Evolutionary conservation across 2,113 vertebrate species (phyloP).

Genomic region (Miniopterus natalensis): DNA sequence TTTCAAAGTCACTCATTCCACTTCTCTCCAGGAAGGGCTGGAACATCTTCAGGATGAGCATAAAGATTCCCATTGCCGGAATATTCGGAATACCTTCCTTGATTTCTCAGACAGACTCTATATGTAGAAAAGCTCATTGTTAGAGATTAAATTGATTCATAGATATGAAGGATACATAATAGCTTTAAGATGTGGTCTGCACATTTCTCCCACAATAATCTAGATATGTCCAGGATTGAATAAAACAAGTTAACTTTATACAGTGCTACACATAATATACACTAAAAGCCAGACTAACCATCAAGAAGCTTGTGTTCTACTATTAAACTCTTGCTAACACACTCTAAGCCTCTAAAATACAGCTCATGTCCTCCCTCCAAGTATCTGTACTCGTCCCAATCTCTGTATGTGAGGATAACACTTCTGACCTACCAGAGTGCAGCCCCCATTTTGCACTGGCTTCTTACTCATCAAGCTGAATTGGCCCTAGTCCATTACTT

Average conservation of each 20-base stretch:
- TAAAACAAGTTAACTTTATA: neutral
- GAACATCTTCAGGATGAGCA: slow-evolving; percentile 86
- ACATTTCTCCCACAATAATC: neutral
- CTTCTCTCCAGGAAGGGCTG: slow-evolving; percentile 9
- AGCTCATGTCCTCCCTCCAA: neutral
- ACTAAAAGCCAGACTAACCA: neutral
- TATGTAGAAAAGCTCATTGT: slow-evolving; percentile 25
- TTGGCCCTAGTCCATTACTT: neutral
- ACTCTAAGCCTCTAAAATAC: fast-evolving
- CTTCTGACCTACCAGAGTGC: no score
- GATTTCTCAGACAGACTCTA: slow-evolving; percentile 95
- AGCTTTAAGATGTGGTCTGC: neutral
- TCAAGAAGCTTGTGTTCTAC: neutral
- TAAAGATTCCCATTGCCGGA: slow-evolving; percentile 94
- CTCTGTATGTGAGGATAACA: neutral
- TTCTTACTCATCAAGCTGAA: neutral
- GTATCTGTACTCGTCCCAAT: neutral
- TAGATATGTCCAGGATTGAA: neutral
- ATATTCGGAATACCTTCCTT: slow-evolving; percentile 96
- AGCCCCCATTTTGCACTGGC: no score
- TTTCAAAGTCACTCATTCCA: slow-evolving; percentile 12
- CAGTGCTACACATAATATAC: neutral
- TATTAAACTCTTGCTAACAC: neutral
- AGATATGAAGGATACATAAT: slow-evolving; percentile 15
- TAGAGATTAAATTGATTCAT: slow-evolving; percentile 47